Evolutionary conservation across 2,888 invertebrate genomes (phyloP).

Genomic region (Syrista parreyssii): DNA sequence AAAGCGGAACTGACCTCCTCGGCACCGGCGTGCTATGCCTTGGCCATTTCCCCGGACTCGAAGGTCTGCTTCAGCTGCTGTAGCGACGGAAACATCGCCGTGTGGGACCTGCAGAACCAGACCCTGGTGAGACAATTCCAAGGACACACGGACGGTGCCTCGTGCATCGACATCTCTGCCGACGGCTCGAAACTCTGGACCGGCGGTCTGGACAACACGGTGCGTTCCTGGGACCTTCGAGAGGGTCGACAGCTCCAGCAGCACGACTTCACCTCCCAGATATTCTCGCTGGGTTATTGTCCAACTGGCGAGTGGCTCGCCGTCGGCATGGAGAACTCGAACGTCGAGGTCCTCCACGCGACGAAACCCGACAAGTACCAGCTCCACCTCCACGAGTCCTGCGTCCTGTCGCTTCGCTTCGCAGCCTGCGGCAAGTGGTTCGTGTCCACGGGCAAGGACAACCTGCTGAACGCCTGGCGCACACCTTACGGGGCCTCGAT

Average conservation of each 20-base stretch:
- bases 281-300: slow-evolving; percentile 95
- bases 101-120: slow-evolving; percentile 96
- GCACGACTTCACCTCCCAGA: slow-evolving; percentile 92
- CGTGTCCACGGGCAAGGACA: slow-evolving; percentile 94
- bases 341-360: slow-evolving; percentile 91
- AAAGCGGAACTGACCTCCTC: slow-evolving; percentile 94
- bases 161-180: slow-evolving; percentile 93
- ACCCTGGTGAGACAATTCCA: slow-evolving; percentile 89
- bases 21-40: slow-evolving; percentile 96
- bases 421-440: slow-evolving; percentile 97
- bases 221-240: slow-evolving; percentile 92
- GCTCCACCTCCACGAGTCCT: slow-evolving; percentile 94
- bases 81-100: slow-evolving; percentile 96
- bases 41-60: slow-evolving; percentile 95
- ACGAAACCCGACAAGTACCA: slow-evolving; percentile 95
- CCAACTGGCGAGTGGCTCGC: slow-evolving; percentile 96
- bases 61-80: slow-evolving; percentile 98
- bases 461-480: slow-evolving; percentile 93
- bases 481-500: slow-evolving; percentile 95
- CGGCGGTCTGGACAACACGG: slow-evolving; percentile 94
- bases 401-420: slow-evolving; percentile 92
- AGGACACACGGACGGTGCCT: slow-evolving; percentile 95
- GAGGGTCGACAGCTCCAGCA: slow-evolving; percentile 93
- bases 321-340: slow-evolving; percentile 96
- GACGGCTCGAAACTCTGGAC: slow-evolving; percentile 96